Evolutionary conservation across 2,888 invertebrate species (phyloP), one percentile per base, ranked within the genome.

Genomic region (Troides aeacus): DNA sequence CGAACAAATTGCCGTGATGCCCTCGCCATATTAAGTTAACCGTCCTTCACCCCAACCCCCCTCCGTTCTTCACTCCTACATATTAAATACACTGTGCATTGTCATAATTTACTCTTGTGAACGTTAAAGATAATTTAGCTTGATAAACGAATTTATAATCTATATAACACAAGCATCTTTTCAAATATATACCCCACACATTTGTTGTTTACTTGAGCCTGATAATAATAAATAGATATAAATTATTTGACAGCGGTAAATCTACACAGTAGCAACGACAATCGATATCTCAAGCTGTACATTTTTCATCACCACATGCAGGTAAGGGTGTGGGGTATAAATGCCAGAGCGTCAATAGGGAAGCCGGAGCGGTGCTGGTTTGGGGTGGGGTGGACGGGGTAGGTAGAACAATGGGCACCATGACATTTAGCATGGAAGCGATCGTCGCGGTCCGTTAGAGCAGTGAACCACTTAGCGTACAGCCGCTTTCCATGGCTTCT

Each of bases 391-490:
- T 77, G 78, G 75, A 80, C 77, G 75, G 81, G 75, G 77, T 77
- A 72, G 75, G 74, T 81, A 85, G 89, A 92, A 92, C 92, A 92
- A 92, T 92, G 84, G 89, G 88, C 84, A 90, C 89, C 90, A 88
- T 92, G 92, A 92, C 91, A 92, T 92, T 92, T 92, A 92, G 89
- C 89, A 90, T 90, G 90, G 90, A 90, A 89, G 87, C 89, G 87
- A 88, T 92, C 90, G 90, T 91, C 89, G 88, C 88, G 91, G 88
- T 81, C 89, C 87, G 91, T 87, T 90, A 83, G 86, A 87, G 81
- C 76, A 82, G 82, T 84, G 83, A 88, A 82, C 85, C 85, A 84
- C 85, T 80, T 81, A 82, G 85, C 88, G 87, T 81, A 88, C 86
- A 81, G 78, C 87, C 87, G 87, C 84, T 82, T 82, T 82, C 80